These are phyloP conservation scores for Sminthurides aquaticus DNA, from an alignment of 2,888 invertebrate genomes.

Conservation along the genomic window DNA sequence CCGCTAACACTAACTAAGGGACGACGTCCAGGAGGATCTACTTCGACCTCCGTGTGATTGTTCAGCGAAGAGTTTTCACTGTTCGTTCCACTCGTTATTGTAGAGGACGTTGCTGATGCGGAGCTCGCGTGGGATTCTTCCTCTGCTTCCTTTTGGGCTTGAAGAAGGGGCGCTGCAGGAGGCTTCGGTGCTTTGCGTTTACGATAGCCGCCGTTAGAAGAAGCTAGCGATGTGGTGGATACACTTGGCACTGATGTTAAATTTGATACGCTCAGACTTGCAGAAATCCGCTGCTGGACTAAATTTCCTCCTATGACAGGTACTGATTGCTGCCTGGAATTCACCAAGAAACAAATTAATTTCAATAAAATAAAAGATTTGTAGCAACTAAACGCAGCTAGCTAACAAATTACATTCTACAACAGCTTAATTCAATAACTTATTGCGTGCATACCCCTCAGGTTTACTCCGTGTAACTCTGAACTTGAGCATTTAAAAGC, in stretches of 20 bases:
- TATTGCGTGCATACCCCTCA: neutral
- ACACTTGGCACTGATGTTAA: slow-evolving; percentile 43
- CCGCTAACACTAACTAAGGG: neutral
- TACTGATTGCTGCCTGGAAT: slow-evolving; percentile 16
- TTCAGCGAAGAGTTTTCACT: slow-evolving; percentile 28
- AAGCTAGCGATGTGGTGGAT: slow-evolving; percentile 44
- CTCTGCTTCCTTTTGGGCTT: slow-evolving; percentile 32
- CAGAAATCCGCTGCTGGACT: neutral
- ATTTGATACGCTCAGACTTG: slow-evolving; percentile 31
- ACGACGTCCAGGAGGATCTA: neutral
- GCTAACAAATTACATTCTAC: neutral
- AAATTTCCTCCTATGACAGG: neutral
- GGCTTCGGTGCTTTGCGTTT: slow-evolving; percentile 57
- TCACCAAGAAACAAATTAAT: neutral
- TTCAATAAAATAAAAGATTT: neutral
- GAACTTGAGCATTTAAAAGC: slow-evolving; percentile 7
- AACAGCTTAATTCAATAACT: neutral
- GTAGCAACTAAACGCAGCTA: neutral
- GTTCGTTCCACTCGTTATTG: slow-evolving; percentile 21
- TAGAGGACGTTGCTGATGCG: slow-evolving; percentile 3
- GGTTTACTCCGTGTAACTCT: slow-evolving; percentile 7
- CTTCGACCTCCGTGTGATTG: slow-evolving; percentile 11
- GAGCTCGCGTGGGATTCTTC: slow-evolving; percentile 23
- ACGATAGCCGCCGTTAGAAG: slow-evolving; percentile 47
- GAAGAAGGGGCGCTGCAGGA: slow-evolving; percentile 44